Evolutionary conservation across 2,888 invertebrate genomes (phyloP), one percentile per base, ranked within the genome.

Genomic region (Anoplius nigerrimus): DNA sequence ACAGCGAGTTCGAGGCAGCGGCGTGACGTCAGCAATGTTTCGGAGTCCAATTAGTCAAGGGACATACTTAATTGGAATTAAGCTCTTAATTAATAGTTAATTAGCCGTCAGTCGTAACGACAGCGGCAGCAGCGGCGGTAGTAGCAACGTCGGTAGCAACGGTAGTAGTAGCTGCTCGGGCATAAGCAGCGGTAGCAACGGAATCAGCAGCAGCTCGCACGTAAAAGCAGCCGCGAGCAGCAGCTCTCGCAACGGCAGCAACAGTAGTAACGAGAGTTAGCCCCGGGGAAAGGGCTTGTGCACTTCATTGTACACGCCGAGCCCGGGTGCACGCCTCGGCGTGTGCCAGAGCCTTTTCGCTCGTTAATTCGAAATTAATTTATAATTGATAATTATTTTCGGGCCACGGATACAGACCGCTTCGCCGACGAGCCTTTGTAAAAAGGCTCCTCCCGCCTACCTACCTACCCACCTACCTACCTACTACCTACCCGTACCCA

Each of bases 1-100:
- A 62, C 11, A 22, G 22, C 46, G 24, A 54, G 48, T 48, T n/a
- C 48, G 48, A 15, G 6, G 4, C 46, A n/a, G 48, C 48, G 16
- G 48, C 54, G 68, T 72, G 71, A 80, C 81, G 78, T 82, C 73
- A 75, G 77, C 71, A 73, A 75, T 70, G 73, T 80, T 83, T 81
- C 81, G 78, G 81, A 78, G 80, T 84, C 84, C 86, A 87, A 87
- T 87, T 87, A 87, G 84, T 84, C 79, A 74, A 80, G 82, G 79
- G 80, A 76, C 78, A 80, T 71, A 61, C 70, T 82, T 85, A 86
- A 86, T 85, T 86, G 83, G 82, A 81, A 84, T 86, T 81, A 82
- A 84, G 82, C 81, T 82, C 82, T 83, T 82, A 85, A 86, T 84
- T 84, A 85, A 82, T 83, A 83, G 84, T 83, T 84, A 87, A 87